Percentiles rank a stretch among this genome's conserved stretches.
Evolutionary conservation across 2,113 vertebrate species (phyloP).

Genomic region (Pagrus major): DNA sequence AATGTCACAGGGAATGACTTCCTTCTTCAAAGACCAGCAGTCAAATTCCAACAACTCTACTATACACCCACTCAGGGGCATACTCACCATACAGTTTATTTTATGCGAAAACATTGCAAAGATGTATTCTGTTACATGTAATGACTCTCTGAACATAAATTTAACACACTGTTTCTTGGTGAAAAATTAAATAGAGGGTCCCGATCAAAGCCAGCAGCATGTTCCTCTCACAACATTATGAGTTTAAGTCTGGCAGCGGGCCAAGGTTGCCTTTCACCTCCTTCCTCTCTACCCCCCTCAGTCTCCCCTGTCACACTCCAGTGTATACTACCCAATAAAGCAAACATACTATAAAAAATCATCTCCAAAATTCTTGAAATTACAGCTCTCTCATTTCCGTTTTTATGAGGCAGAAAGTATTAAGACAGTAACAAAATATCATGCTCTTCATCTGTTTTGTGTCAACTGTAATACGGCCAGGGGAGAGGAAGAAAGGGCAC

Average conservation of each 20-base stretch:
- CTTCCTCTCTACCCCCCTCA: conserved; percentile 11
- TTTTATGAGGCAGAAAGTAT: conserved; percentile 63
- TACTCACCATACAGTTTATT: conserved; percentile 23
- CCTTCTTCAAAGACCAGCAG: conserved; percentile 54
- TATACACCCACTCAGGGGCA: neutral
- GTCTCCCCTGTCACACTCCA: conserved; percentile 43
- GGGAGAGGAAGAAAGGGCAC: conserved; percentile 31
- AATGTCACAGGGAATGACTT: conserved; percentile 63
- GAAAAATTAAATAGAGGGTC: conserved; percentile 48
- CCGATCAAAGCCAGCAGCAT: conserved; percentile 59
- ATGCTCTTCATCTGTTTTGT: conserved; percentile 46
- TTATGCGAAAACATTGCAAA: conserved; percentile 1
- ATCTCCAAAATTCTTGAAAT: conserved; percentile 69
- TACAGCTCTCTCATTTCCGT: conserved; percentile 50
- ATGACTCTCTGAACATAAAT: conserved; percentile 61
- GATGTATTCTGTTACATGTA: conserved; percentile 50
- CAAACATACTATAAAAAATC: conserved; percentile 67
- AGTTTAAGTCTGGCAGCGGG: conserved; percentile 64
- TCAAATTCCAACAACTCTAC: conserved; percentile 14
- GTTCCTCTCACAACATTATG: conserved; percentile 63
- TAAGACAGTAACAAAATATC: conserved; percentile 58
- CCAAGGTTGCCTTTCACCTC: conserved; percentile 41
- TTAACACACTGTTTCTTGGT: conserved; percentile 48
- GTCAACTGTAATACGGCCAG: conserved; percentile 23
- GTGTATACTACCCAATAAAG: conserved; percentile 70